These are phyloP conservation scores for Orchesellides sinensis DNA, from an alignment of 2,888 invertebrate genomes.

Conservation along the genomic window DNA sequence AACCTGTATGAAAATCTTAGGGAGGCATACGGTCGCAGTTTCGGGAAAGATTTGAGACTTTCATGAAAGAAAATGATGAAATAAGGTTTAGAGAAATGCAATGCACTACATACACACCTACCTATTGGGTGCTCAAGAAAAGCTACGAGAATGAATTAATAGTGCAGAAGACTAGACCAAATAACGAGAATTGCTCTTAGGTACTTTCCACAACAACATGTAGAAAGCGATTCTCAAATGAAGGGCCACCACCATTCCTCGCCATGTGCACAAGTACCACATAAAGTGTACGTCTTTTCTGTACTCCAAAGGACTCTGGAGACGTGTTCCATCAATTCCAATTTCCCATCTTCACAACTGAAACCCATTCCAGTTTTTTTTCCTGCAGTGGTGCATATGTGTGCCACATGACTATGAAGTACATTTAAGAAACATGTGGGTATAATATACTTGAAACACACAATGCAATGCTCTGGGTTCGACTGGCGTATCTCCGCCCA, in stretches of 20 bases:
- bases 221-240: background rate
- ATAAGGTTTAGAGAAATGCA: background rate
- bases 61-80: slow-evolving; percentile 22
- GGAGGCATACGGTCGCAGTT: background rate
- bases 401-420: too few relatives aligned
- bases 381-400: too few relatives aligned
- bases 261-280: background rate
- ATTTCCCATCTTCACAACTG: slow-evolving; percentile 20
- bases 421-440: background rate
- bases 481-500: background rate
- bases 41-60: background rate
- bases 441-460: background rate
- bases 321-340: slow-evolving; percentile 48
- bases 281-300: slow-evolving; percentile 6
- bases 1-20: background rate
- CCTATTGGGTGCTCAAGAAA: background rate
- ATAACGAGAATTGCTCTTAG: too few relatives aligned
- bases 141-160: background rate
- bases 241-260: background rate
- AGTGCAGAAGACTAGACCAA: slow-evolving; percentile 21
- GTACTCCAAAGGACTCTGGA: slow-evolving; percentile 20
- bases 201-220: too few relatives aligned
- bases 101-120: background rate
- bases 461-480: background rate
- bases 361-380: slow-evolving; percentile 32